Evolutionary conservation across 2,113 vertebrate species (phyloP), one percentile per base, ranked within the genome.

Genomic region (Cephalophus harveyi): DNA sequence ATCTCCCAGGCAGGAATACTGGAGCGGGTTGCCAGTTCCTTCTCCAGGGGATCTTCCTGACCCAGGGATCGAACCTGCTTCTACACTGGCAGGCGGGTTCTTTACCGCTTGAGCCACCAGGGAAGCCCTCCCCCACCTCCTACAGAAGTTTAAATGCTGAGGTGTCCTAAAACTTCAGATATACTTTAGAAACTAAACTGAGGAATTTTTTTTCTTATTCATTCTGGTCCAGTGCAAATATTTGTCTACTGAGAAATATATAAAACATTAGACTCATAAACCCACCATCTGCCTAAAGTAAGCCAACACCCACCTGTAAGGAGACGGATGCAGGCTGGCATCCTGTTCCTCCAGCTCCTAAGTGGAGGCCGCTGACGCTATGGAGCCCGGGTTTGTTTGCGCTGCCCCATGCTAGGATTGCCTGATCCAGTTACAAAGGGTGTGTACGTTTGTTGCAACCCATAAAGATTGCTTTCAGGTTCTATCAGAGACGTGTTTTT

Each of bases 191-290:
- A 97, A 97, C 94, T 97, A 97, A 97, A 95, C 94, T 94, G 94
- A 94, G 86, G 92, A 95, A 71, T 87, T 97, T 95, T 98, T 98
- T 89, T 93, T 62, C 83, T 86, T 97, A 96, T 99, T 99, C 98
- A 98, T 98, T 98, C 98, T 91, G 96, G 92, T 98, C 93, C 97
- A 97, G 95, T 0, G 52, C 99, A 99, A 99, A 99, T 99, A 99
- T 99, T 99, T 99, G 98, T 91, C 87, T 97, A 98, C 19, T 93
- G 97, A 97, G 98, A 98, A 99, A 98, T 97, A 78, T 97, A 96
- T 94, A 95, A 90, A 91, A 96, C 87, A 67, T 59, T 96, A 95
- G 96, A 98, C 96, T 97, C 89, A 91, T 97, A 98, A 97, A 98
- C 98, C 98, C 98, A 93, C 98, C 99, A 99, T 97, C 98, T 99